Base-by-base conservation (phyloP, 2,113 vertebrate species). In the Cacatua alba region DNA sequence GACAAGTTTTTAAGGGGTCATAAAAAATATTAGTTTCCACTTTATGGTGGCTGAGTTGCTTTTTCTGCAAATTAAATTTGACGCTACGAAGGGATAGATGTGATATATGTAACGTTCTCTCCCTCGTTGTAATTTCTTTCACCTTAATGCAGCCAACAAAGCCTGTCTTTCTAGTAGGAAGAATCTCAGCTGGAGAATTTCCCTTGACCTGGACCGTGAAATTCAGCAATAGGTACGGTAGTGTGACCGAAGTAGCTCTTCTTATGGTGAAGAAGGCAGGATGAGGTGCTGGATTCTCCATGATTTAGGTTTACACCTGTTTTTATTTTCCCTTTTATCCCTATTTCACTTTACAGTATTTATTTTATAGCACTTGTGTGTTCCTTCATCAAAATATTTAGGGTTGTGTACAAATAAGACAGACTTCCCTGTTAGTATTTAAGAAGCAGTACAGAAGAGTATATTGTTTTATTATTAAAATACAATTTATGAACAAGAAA, bases 21-120 rank as follows among this genome's bases (percentile, higher is more conserved):
- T 97, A 96, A 98, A 98, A 96, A 90, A 78, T 92, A 96, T 17
- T 93, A 64, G 72, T 93, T 97, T 97, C 71, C 76, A 82, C 68
- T 96, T 97, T 91, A 94, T 80, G 77, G 67, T 80, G 74, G 44
- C 63, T 4, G 2, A 79, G 64, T 76, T 84, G 75, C 0, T 82
- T 94, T 92, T 96, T 87, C 80, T 95, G 91, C 75, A 89, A 90
- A 95, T 26, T 46, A 72, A 95, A 90, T 83, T 91, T 87, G 87
- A 51, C 1, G 10, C 52, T 79, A n/a, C 0, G 6, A 86, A 81
- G 62, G 52, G 31, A 46, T 74, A 21, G 43, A 64, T 93, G 57
- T 77, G 53, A 55, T 44, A 41, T 13, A 71, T 46, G 44, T 18
- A 55, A n/a, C 23, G 28, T 74, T 37, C 16, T 21, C 11, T 35